These are phyloP conservation scores for Sycophila texana DNA, from an alignment of 2,888 invertebrate species.

Conservation along the genomic window DNA sequence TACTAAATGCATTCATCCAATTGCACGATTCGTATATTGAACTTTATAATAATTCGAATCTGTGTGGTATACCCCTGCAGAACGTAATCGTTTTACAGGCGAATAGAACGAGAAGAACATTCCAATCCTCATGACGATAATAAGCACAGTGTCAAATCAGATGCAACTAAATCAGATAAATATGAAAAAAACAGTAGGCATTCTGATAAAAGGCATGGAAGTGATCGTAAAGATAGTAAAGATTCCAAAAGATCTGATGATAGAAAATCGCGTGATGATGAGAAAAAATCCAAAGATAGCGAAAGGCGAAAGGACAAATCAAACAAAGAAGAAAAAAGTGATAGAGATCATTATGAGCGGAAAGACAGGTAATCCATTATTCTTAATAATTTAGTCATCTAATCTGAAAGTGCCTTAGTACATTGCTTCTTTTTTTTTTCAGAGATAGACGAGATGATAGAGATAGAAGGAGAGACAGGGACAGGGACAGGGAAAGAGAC, in stretches of 20 bases:
- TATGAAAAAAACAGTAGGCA: conserved; percentile 65
- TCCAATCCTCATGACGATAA: conserved; percentile 67
- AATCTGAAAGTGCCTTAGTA: background rate
- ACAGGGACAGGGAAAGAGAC: conserved; percentile 64
- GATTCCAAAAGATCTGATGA: conserved; percentile 69
- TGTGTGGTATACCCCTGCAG: conserved; percentile 76
- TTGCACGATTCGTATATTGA: conserved; percentile 59
- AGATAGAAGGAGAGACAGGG: conserved; percentile 59
- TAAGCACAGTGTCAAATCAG: conserved; percentile 64
- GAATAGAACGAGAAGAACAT: conserved; percentile 69
- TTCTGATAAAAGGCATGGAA: conserved; percentile 60
- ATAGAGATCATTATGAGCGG: conserved; percentile 69
- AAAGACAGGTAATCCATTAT: conserved; percentile 57
- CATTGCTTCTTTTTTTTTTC: conserved; percentile 17
- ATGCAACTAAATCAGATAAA: conserved; percentile 62
- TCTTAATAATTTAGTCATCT: background rate
- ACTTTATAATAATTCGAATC: conserved; percentile 74
- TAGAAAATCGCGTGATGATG: conserved; percentile 65
- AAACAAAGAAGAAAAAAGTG: conserved; percentile 64
- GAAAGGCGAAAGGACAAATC: conserved; percentile 67
- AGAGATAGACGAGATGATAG: conserved; percentile 62
- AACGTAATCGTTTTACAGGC: conserved; percentile 76
- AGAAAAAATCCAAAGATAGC: conserved; percentile 66
- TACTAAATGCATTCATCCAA: conserved; percentile 50
- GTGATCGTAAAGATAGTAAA: conserved; percentile 65